Base-by-base conservation (phyloP, 2,888 invertebrate genomes). In the Andrena hattorfiana region DNA sequence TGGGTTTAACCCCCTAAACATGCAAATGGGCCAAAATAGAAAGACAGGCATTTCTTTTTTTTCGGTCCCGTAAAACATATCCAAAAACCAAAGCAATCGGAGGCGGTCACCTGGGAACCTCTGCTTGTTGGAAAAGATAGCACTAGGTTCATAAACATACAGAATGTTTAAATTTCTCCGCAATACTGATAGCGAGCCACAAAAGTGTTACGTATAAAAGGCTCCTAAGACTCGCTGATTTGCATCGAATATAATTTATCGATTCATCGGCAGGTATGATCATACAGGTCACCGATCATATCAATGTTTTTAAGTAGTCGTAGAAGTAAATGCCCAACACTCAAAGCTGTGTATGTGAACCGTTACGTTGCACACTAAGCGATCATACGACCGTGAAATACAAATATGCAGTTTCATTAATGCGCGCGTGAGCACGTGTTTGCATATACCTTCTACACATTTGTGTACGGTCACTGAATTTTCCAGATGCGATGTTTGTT, bases 401-500 rank as follows among this genome's bases (percentile, higher is more conserved):
- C 62, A 66, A 84, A 81, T 76, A 66, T 51, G 56, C 67, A 68
- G 64, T 77, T 77, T 75, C 76, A 85, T 84, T 62, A 84, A 77
- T 71, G 68, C 66, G 59, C 66, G 63, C 77, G 32, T 59, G 69
- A 26, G 62, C n/a, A 8, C 42, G 62, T 73, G 51, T 35, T 35
- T 49, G 32, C 51, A 49, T 32, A 63, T 10, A 20, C 59, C 26
- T 42, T 59, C 7, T 23, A 0, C n/a, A 2, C 16, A n/a, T 16
- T 8, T n/a, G 51, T 32, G 35, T 56, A 51, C 63, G 51, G 59
- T 59, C 42, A 35, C 35, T 32, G 67, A 85, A 80, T 86, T 85
- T 84, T 86, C 76, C 60, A 35, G 73, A 79, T 70, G 56, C 26
- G 42, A 64, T 30, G 67, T 62, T 74, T 64, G 32, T 7, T 30